These are phyloP conservation scores for mouse (Mus musculus) DNA, from an alignment of 2,113 vertebrate genomes.

Conservation along the genomic window DNA sequence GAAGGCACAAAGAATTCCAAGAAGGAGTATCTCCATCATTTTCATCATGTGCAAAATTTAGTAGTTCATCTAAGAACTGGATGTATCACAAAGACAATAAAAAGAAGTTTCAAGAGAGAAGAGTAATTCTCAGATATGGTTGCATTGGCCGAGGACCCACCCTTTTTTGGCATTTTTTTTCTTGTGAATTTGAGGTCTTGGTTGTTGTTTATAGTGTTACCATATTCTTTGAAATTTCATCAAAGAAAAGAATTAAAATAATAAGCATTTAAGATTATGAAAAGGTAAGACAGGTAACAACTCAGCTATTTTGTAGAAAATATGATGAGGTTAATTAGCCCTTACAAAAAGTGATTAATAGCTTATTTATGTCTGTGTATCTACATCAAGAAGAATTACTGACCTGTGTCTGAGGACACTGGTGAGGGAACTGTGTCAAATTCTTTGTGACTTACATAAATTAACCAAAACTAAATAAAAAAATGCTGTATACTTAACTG, in stretches of 20 bases:
- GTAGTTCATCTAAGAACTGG: background rate
- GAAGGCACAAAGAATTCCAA: background rate
- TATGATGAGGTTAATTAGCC: slow-evolving; percentile 13
- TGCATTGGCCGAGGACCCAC: no score
- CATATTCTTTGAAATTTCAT: background rate
- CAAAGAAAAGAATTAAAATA: slow-evolving; percentile 18
- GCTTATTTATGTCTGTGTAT: background rate
- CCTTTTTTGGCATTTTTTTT: background rate
- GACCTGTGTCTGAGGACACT: background rate
- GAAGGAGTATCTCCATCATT: background rate
- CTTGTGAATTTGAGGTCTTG: background rate
- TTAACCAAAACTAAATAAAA: background rate
- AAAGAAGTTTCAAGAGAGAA: background rate
- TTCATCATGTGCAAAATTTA: background rate
- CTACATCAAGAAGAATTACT: background rate
- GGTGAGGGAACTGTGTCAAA: background rate
- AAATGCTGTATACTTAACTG: background rate
- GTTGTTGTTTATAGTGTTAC: background rate
- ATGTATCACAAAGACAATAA: background rate
- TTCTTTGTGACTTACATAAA: background rate
- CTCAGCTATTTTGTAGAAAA: slow-evolving; percentile 37
- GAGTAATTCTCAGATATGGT: background rate
- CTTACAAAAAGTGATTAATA: slow-evolving; percentile 2
- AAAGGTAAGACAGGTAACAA: background rate
- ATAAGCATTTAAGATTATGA: background rate